phyloP scores from a whole-genome alignment of 2,797 vertebrate species.

The Poeciliopsis presidionis region DNA sequence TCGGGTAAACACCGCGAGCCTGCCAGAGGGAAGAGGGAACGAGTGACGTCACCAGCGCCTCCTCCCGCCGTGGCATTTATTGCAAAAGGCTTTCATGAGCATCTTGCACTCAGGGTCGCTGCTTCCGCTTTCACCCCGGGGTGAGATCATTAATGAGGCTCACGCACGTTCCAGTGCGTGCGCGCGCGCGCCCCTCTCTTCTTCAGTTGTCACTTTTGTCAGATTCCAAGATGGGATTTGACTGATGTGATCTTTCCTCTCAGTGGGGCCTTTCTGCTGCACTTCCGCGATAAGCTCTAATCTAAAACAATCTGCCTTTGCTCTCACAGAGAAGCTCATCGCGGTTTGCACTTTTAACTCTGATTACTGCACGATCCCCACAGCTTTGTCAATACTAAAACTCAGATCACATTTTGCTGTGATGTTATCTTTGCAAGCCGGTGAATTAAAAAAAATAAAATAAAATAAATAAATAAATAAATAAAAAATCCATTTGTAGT shows the following conservation, averaged over 20 bases:
- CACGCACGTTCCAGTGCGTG: slow-evolving; percentile 21
- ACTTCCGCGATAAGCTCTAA: slow-evolving; percentile 43
- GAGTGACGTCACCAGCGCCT: slow-evolving; percentile 48
- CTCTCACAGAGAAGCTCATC: slow-evolving; percentile 36
- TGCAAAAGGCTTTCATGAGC: slow-evolving; percentile 53
- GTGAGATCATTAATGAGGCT: slow-evolving; percentile 47
- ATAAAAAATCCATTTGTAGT: slow-evolving; percentile 33
- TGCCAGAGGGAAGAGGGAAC: slow-evolving; percentile 63
- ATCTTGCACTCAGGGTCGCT: slow-evolving; percentile 51
- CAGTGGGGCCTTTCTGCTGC: slow-evolving; percentile 42
- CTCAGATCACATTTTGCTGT: slow-evolving; percentile 26
- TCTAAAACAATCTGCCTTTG: slow-evolving; percentile 33
- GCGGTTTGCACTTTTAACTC: slow-evolving; percentile 56
- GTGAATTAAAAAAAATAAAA: slow-evolving; percentile 39
- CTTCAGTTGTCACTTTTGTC: slow-evolving; percentile 35
- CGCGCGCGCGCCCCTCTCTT: slow-evolving; percentile 7
- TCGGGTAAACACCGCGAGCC: slow-evolving; percentile 77
- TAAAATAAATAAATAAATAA: not conserved
- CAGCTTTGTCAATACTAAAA: slow-evolving; percentile 39
- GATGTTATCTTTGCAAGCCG: slow-evolving; percentile 40
- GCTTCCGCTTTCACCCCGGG: slow-evolving; percentile 34
- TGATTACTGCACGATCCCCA: slow-evolving; percentile 47
- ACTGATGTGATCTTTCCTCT: slow-evolving; percentile 38
- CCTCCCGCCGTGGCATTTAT: slow-evolving; percentile 46
- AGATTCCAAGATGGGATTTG: slow-evolving; percentile 47